Conservation (phyloP, 2,797 vertebrate species). For the Tadarida brasiliensis region DNA sequence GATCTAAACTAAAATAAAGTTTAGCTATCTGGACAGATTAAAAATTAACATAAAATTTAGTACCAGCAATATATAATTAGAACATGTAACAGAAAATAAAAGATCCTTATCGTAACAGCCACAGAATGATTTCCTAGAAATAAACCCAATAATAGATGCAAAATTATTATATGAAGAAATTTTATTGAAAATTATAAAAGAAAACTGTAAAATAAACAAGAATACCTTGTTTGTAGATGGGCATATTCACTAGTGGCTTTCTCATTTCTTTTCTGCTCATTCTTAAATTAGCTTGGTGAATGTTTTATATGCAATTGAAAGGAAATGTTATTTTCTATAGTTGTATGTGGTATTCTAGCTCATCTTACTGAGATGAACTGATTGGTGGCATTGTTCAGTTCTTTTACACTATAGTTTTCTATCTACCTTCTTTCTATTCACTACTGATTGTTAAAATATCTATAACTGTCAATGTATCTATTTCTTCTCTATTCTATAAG, state of each 20-base stretch:
- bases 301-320: not conserved
- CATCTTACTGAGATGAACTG: not conserved
- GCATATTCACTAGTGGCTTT: not conserved
- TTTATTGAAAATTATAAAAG: not conserved
- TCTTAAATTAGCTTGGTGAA: not conserved
- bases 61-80: not conserved
- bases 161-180: constrained; percentile 30
- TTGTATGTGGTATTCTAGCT: not conserved
- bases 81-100: constrained; percentile 44
- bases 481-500: not conserved
- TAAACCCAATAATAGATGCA: not conserved
- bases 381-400: not conserved
- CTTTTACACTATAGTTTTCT: not conserved
- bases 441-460: not conserved
- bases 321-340: not conserved
- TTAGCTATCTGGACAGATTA: not conserved
- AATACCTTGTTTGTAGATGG: not conserved
- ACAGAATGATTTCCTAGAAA: not conserved
- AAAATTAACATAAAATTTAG: not conserved
- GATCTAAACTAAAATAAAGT: not conserved
- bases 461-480: not conserved
- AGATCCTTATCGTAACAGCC: not conserved
- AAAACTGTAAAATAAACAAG: constrained; percentile 12
- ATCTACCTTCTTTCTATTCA: not conserved
- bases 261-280: not conserved